Conservation (phyloP, 1,140 invertebrate genomes). For the Helicoverpa zea region DNA sequence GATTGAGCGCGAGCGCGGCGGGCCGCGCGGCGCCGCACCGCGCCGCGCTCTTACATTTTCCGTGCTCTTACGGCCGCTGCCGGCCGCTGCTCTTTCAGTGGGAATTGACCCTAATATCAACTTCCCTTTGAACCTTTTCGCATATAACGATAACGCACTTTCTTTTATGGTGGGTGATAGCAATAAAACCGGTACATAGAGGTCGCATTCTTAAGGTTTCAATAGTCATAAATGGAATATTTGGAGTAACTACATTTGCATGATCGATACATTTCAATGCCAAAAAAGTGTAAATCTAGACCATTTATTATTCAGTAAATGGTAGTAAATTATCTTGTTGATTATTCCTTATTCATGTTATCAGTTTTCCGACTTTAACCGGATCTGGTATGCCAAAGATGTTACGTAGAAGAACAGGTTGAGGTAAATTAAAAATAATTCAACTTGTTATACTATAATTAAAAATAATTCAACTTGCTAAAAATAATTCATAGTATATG, state of each 20-base stretch:
- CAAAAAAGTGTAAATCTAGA: neutral
- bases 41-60: no score
- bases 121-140: constrained; percentile 37
- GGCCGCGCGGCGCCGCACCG: no score
- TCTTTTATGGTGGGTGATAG: constrained; percentile 29
- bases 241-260: constrained; percentile 1
- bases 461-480: neutral
- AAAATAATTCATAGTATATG: constrained; percentile 17
- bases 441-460: neutral
- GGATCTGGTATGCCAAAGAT: neutral
- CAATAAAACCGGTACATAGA: constrained; percentile 18
- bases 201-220: neutral
- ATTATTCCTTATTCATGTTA: neutral
- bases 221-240: neutral
- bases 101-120: no score
- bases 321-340: neutral
- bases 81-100: no score
- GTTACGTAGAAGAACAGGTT: neutral
- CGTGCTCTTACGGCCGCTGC: no score
- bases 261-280: constrained; percentile 4
- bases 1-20: no score
- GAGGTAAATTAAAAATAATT: neutral
- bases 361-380: neutral
- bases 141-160: constrained; percentile 26
- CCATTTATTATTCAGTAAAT: neutral